A percentile compares a stretch with the other conserved stretches of the same genome.
phyloP scores from a whole-genome alignment of 1,140 invertebrate species.

The Drosophila guanche region DNA sequence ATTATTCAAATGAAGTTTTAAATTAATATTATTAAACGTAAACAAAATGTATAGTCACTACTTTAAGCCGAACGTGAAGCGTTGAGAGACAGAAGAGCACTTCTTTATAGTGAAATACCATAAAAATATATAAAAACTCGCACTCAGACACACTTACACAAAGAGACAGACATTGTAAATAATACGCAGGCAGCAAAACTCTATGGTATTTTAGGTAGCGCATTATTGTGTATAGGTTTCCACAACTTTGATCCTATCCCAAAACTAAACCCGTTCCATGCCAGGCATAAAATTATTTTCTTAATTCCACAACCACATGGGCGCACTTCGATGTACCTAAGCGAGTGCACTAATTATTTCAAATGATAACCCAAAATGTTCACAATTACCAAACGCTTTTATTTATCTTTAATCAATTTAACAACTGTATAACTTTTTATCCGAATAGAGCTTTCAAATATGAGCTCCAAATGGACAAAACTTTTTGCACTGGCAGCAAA shows the following conservation, averaged over 20 bases:
- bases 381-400: constrained; percentile 69
- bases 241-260: constrained; percentile 18
- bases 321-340: constrained; percentile 5
- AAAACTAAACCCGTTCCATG: constrained; percentile 42
- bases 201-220: constrained; percentile 69
- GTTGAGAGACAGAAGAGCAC: constrained; percentile 38
- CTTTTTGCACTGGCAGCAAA: constrained; percentile 83
- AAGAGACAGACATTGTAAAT: constrained; percentile 69
- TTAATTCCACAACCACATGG: constrained; percentile 23
- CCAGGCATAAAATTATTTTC: constrained; percentile 80
- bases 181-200: constrained; percentile 50
- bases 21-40: constrained; percentile 80
- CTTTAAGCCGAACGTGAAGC: constrained; percentile 71
- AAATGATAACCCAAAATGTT: constrained; percentile 46
- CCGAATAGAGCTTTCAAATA: constrained; percentile 26
- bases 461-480: constrained; percentile 51
- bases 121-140: constrained; percentile 48
- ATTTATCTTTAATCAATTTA: constrained; percentile 61
- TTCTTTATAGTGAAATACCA: constrained; percentile 69
- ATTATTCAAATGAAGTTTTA: constrained; percentile 75
- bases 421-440: constrained; percentile 18
- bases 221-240: constrained; percentile 73
- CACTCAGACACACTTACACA: constrained; percentile 48
- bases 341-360: constrained; percentile 52
- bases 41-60: constrained; percentile 84